Base-by-base conservation (phyloP, 2,797 vertebrate species). In the Acrossocheilus fasciatus region DNA sequence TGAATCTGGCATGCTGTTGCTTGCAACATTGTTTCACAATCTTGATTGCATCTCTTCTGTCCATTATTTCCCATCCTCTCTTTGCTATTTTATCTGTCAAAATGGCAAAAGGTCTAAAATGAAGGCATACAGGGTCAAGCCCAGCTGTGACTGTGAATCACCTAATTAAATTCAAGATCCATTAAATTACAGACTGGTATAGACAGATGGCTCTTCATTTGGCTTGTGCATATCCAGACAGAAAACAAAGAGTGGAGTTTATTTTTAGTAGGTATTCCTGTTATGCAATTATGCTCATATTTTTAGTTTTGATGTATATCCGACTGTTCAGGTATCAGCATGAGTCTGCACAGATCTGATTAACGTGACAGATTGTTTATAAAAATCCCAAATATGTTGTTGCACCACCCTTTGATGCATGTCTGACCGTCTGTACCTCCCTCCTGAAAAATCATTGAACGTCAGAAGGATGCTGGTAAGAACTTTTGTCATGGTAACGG, bases 341-440 rank as follows among this genome's bases (percentile, higher is more conserved):
- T 52, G 39, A 83, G 45, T 36, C 52, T 80, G 39, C 54, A 52
- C 81, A 88, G 47, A 86, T 69, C 39, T 50, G 69, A 84, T 75
- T 43, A 62, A 74, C 59, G 4, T 77, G 45, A 85, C 64, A 82
- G 43, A 66, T 39, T 26, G 30, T 77, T 88, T 26, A 70, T 57
- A 82, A 78, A 85, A 76, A 88, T 73, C 30, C 36, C 9, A 89
- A 4, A 57, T 81, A 74, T 10, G 57, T n/a, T 36, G 66, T 62
- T 50, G 62, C 70, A 78, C 68, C 57, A 77, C 43, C 57, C 57
- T 75, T 36, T 69, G 17, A 78, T 18, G 72, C 64, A 85, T 74
- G n/a, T 50, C 43, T 82, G 50, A 45, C 43, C 18, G 18, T 73
- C 43, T 30, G 52, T 9, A 45, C 77, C 66, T 70, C 62, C 23